Base-by-base conservation (phyloP, 2,113 vertebrate genomes). In the Suricata suricatta region DNA sequence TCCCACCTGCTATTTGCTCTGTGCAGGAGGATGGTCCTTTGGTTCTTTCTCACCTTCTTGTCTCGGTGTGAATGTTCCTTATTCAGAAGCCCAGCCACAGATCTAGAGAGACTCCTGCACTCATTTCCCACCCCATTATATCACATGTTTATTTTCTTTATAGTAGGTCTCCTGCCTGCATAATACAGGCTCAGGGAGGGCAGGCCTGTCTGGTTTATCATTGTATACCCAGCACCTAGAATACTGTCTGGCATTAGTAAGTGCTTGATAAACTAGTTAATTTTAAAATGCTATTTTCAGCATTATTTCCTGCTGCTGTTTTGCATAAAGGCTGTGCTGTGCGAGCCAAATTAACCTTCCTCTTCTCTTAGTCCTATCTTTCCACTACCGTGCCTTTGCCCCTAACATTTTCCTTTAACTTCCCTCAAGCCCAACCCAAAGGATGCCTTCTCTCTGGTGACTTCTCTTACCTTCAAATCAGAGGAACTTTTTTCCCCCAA, bases 91-190 rank as follows among this genome's bases (percentile, higher is more conserved):
- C 33, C 2, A 15, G 72, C 52, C 44, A 2, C 38, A 2, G 31
- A 19, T 12, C 41, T 23, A 4, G 44, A 12, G 10, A 5, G 17
- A 21, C 8, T 33, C 31, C 66, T 31, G 31, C 0, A 0, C 15
- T n/a, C 27, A 0, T 9, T 0, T 9, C 19, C 33, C 83, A 44
- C 5, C 7, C 31, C 44, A 1, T 41, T 7, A 2, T 5, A 15
- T 21, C 41, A 3, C 19, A 2, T 0, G 8, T 79, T 44, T 31
- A 2, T 54, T 19, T 31, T 68, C 47, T n/a, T 3, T 12, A 3
- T 7, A 19, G 25, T 9, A 29, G 21, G 35, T 57, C 35, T 74
- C 25, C 68, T 54, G 54, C 33, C n/a, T 2, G 23, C 8, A 0
- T 60, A 12, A 15, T 0, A 0, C 27, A 3, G 14, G 7, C 57